Evolutionary conservation across 2,113 vertebrate species (phyloP).

Genomic region (Crotalus viridis): DNA sequence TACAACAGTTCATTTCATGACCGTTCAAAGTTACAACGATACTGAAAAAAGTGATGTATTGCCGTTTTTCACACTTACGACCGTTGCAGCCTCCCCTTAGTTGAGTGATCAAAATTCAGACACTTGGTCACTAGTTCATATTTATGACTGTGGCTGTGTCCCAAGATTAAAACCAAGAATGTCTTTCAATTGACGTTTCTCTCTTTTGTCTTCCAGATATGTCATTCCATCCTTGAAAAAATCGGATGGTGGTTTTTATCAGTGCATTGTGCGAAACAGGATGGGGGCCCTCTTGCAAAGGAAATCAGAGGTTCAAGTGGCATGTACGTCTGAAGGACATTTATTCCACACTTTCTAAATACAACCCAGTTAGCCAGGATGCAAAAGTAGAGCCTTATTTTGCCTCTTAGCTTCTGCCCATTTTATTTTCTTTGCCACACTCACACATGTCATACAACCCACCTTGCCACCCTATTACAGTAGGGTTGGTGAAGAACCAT

Average conservation of each 20-base stretch:
- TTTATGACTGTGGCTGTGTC: no score
- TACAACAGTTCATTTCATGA: no score
- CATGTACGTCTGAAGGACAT: conserved; percentile 76
- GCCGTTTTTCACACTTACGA: no score
- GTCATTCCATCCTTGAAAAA: conserved; percentile 75
- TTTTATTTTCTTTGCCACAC: not conserved
- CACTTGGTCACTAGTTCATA: no score
- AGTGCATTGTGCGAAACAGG: conserved; percentile 84
- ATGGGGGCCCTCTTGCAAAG: conserved; percentile 84
- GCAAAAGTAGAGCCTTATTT: not conserved
- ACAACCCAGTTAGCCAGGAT: not conserved
- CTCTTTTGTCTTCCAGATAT: conserved; percentile 68
- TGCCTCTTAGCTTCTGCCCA: not conserved
- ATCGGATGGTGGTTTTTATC: conserved; percentile 81
- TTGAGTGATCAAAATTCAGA: no score
- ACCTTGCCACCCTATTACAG: not conserved
- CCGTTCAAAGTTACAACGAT: not conserved
- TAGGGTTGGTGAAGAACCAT: not conserved
- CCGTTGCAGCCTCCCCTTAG: no score
- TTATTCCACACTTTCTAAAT: not conserved
- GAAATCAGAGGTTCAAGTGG: conserved; percentile 82
- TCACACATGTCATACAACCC: no score
- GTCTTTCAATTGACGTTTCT: conserved; percentile 4
- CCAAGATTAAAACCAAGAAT: not conserved
- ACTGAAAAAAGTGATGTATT: no score